A percentile compares a stretch with the other conserved stretches of the same genome.
Conservation (phyloP, 2,797 vertebrate genomes). For the Zalophus californianus region DNA sequence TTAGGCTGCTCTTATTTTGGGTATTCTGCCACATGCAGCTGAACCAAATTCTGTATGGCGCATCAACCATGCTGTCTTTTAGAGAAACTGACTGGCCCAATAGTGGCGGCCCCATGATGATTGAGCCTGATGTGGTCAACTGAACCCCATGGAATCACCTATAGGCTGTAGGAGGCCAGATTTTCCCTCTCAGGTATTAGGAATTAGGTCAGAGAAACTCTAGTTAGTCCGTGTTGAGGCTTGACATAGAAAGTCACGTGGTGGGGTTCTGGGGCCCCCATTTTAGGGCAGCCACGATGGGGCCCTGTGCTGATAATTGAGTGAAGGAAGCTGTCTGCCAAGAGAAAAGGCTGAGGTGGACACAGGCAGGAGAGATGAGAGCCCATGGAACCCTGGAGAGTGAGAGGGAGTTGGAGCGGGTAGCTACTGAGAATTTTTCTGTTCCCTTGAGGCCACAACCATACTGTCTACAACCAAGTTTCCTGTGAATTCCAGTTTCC, state of each 20-base stretch:
- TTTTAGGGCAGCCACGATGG: background rate
- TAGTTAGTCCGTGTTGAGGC: background rate
- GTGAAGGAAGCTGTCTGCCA: background rate
- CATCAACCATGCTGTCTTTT: background rate
- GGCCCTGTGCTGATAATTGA: background rate
- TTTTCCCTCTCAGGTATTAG: background rate
- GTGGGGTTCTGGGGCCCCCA: background rate
- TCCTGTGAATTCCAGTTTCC: background rate
- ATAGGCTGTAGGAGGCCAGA: background rate
- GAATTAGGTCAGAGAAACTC: background rate
- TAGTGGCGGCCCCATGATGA: background rate
- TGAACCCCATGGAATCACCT: background rate
- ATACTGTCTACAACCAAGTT: background rate
- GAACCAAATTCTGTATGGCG: background rate
- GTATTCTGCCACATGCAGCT: background rate
- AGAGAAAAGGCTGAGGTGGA: background rate
- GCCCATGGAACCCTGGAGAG: background rate
- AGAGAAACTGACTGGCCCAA: background rate
- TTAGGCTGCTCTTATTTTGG: constrained; percentile 19
- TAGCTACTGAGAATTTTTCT: background rate
- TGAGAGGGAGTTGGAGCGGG: background rate
- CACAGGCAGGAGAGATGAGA: background rate
- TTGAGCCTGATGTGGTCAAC: background rate
- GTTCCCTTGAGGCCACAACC: background rate
- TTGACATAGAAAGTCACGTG: background rate